These are phyloP conservation scores for Gallinago nigripennis DNA, from an alignment of 2,797 vertebrate species.

Conservation along the genomic window DNA sequence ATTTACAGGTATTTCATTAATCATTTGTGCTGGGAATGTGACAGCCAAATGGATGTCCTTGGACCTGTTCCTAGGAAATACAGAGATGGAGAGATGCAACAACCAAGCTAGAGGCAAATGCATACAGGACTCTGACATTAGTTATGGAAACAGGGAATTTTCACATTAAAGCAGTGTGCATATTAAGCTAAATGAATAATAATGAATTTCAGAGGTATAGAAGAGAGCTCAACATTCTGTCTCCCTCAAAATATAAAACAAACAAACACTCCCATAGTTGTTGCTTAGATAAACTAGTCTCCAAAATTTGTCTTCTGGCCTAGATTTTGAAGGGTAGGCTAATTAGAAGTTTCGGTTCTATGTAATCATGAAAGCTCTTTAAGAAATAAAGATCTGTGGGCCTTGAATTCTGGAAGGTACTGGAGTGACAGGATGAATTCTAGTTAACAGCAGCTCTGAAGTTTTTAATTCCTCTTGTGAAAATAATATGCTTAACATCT, in stretches of 20 bases:
- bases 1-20: slow-evolving; percentile 48
- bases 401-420: background rate
- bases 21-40: background rate
- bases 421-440: background rate
- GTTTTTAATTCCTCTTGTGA: background rate
- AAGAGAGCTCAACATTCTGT: background rate
- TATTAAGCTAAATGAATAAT: background rate
- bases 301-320: background rate
- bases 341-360: background rate
- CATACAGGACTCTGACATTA: background rate
- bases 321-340: background rate
- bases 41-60: background rate
- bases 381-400: background rate
- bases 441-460: background rate
- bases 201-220: background rate
- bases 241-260: background rate
- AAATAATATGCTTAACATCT: background rate
- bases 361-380: background rate
- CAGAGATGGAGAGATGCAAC: background rate
- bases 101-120: background rate
- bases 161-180: background rate
- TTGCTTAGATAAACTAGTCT: background rate
- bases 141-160: background rate
- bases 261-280: background rate
- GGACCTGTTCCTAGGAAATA: slow-evolving; percentile 7